Percentiles rank a stretch among this genome's conserved stretches.
phyloP scores from a whole-genome alignment of 2,888 invertebrate genomes.

The Lasiommata megera region DNA sequence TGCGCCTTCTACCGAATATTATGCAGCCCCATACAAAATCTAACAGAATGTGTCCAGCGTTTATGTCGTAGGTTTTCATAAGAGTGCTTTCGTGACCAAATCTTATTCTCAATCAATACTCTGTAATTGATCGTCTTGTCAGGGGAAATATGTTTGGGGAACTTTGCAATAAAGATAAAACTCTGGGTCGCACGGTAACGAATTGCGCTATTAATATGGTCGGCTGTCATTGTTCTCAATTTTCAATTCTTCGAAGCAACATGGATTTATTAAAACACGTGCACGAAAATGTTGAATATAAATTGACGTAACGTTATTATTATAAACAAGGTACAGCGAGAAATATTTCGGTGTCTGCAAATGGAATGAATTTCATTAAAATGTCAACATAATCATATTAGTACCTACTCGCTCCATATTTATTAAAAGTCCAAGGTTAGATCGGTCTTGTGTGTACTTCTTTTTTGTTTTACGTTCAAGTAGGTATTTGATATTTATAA shows the following conservation, averaged over 20 bases:
- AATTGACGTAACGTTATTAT: conserved; percentile 8
- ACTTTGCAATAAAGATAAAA: conserved; percentile 27
- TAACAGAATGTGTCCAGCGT: background rate
- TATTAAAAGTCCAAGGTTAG: conserved; percentile 12
- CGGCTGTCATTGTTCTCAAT: conserved; percentile 24
- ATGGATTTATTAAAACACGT: background rate
- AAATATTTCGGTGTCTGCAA: conserved; percentile 3
- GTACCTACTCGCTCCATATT: conserved; percentile 3
- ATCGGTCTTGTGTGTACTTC: conserved; percentile 1
- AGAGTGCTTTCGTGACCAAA: conserved; percentile 26
- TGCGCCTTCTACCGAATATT: too few relatives aligned
- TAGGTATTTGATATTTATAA: conserved; percentile 14
- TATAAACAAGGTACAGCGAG: background rate
- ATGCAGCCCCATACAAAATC: too few relatives aligned
- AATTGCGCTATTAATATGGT: conserved; percentile 29
- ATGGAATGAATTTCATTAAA: conserved; percentile 13
- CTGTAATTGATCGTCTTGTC: conserved; percentile 27
- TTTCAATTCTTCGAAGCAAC: conserved; percentile 15
- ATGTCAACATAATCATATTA: conserved; percentile 3
- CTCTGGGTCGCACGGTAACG: conserved; percentile 18
- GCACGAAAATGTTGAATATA: background rate
- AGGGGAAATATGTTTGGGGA: conserved; percentile 28
- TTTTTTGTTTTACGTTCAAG: conserved; percentile 6
- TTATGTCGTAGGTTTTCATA: conserved; percentile 14
- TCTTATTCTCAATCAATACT: conserved; percentile 27